Base-by-base conservation (phyloP, 2,888 invertebrate species). In the Argyra leucocephala region DNA sequence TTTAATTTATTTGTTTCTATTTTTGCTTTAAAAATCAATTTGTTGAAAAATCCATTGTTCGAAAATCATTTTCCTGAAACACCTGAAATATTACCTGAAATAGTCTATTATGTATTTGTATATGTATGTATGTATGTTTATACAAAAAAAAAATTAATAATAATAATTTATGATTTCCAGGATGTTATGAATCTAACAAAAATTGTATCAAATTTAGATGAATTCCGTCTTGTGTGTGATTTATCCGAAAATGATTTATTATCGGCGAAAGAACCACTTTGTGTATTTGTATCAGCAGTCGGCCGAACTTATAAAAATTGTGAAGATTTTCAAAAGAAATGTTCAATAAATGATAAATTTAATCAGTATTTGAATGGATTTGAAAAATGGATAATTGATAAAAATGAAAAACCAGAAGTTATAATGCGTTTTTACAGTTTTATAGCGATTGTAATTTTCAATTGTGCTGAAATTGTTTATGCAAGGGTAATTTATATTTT, bases 361-460 rank as follows among this genome's bases (percentile, higher is more conserved):
- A 77, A 77, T 65, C 69, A 72, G 2, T 79, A 76, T 65, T 69
- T 79, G 12, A 67, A 68, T 0, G 73, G 75, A 65, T 80, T 80
- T 65, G 80, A 79, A 15, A 74, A 75, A 63, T 80, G 79, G 79
- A 66, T 77, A 6, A 69, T 70, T 3, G 62, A 72, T 1, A 72
- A 72, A 65, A 70, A 69, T 21, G 75, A 74, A 26, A 75, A 75
- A 7, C 70, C 75, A 0, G 79, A 79, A 63, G 63, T 76, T 21
- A 66, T 71, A 0, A 70, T 75, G 66, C 75, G 78, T 10, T 78
- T 78, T 67, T 79, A 74, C 65, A 79, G 78, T 62, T 77, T 79
- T 57, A 69, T 80, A 62, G 79, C 78, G 1, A 76, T 79, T 66
- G 77, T 78, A 22, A 75, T 80, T 22, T 78, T 75, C 62, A 78